Evolutionary conservation across 2,888 invertebrate genomes (phyloP).

Genomic region (Apodemia duryi): DNA sequence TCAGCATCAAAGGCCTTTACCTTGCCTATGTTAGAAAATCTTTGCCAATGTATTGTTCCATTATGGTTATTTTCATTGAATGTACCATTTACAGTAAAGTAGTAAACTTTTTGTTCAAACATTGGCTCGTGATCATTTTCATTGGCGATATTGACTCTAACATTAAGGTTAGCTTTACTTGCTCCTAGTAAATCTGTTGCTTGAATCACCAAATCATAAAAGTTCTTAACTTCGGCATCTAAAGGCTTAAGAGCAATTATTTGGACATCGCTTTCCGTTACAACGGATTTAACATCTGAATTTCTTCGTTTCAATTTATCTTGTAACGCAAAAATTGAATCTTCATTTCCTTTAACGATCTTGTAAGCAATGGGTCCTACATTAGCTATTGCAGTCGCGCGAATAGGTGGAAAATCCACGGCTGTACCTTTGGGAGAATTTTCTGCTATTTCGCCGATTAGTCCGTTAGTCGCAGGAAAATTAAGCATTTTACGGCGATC

Average conservation of each 20-base stretch:
- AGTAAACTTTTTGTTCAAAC: conserved; percentile 88
- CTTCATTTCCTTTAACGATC: conserved; percentile 87
- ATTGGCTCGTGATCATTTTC: conserved; percentile 95
- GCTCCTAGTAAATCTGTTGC: conserved; percentile 89
- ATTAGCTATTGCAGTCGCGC: conserved; percentile 83
- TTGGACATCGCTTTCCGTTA: conserved; percentile 83
- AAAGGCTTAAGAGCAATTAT: conserved; percentile 87
- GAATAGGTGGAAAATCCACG: conserved; percentile 85
- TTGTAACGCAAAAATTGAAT: conserved; percentile 86
- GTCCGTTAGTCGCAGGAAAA: conserved; percentile 82
- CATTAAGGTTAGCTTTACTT: conserved; percentile 89
- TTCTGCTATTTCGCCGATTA: conserved; percentile 86
- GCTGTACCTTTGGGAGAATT: conserved; percentile 86
- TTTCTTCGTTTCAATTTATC: conserved; percentile 71
- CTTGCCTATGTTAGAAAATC: conserved; percentile 90
- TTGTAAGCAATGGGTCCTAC: conserved; percentile 87
- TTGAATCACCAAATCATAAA: conserved; percentile 87
- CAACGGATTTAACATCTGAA: conserved; percentile 71
- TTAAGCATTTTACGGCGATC: conserved; percentile 90
- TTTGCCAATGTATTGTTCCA: conserved; percentile 82
- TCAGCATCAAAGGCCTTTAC: conserved; percentile 94
- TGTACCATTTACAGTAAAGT: conserved; percentile 86
- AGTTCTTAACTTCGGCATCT: conserved; percentile 86
- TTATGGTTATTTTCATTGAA: conserved; percentile 79
- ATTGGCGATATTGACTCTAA: conserved; percentile 87